Evolutionary conservation across 1,140 invertebrate genomes (phyloP).

Genomic region (Bilobella aurantiaca): DNA sequence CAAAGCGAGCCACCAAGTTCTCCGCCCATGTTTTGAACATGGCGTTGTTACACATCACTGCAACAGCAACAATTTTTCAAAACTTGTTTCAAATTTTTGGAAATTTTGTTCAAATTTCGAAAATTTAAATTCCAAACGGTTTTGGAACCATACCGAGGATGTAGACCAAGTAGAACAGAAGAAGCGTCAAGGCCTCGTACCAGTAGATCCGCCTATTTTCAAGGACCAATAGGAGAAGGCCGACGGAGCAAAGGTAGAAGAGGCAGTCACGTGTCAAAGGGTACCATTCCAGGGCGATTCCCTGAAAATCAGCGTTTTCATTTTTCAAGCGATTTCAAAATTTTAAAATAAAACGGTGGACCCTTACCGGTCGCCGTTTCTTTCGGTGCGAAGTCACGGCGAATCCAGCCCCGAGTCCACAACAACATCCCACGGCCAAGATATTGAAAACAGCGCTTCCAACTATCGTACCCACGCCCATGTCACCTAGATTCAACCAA

Average conservation of each 20-base stretch:
- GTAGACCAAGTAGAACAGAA: conserved; percentile 41
- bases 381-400: conserved; percentile 41
- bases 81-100: neutral
- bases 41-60: conserved; percentile 23
- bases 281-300: conserved; percentile 85
- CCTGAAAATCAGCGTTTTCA: conserved; percentile 44
- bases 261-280: conserved; percentile 78
- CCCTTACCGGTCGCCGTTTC: neutral
- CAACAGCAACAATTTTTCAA: neutral
- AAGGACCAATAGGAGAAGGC: conserved; percentile 65
- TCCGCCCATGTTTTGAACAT: conserved; percentile 15
- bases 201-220: conserved; percentile 25
- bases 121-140: neutral
- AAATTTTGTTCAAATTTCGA: neutral
- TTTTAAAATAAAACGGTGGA: too few species aligned
- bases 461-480: conserved; percentile 60
- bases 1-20: too few species aligned
- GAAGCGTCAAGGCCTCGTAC: conserved; percentile 51
- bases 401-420: conserved; percentile 71
- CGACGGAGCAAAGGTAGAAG: conserved; percentile 75
- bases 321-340: too few species aligned
- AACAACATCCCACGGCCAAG: conserved; percentile 77
- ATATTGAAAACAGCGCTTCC: conserved; percentile 88
- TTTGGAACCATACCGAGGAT: conserved; percentile 21
- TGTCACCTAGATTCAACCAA: conserved; percentile 47